These are phyloP conservation scores for Pteronotus mesoamericanus DNA, from an alignment of 2,797 vertebrate species.

Conservation along the genomic window DNA sequence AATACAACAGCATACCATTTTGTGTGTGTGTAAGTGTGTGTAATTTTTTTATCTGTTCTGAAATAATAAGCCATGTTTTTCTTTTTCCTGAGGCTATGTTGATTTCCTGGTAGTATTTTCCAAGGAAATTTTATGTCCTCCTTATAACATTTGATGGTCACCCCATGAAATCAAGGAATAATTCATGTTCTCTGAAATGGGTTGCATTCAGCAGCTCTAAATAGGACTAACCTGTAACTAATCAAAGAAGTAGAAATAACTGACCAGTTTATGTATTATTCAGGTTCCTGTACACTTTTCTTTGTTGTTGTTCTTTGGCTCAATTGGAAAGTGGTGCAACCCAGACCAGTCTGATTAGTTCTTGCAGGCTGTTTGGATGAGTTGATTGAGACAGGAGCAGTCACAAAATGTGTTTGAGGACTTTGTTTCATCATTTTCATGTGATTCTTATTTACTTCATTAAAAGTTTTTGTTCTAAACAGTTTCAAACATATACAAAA, in stretches of 20 bases:
- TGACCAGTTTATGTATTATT: not conserved
- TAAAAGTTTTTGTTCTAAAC: not conserved
- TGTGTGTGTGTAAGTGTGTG: not conserved
- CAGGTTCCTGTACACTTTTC: not conserved
- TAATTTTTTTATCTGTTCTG: constrained; percentile 14
- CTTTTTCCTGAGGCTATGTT: not conserved
- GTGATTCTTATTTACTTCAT: not conserved
- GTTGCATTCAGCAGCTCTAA: not conserved
- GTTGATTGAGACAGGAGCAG: not conserved
- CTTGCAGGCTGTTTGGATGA: not conserved
- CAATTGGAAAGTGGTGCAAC: not conserved
- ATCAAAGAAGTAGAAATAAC: constrained; percentile 16
- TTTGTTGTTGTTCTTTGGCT: not conserved
- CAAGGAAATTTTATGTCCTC: constrained; percentile 28
- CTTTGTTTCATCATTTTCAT: not conserved
- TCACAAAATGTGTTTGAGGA: not conserved
- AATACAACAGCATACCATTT: not conserved
- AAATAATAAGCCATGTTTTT: constrained; percentile 25
- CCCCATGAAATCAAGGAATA: constrained; percentile 19
- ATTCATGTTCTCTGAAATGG: not conserved
- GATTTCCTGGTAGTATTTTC: constrained; percentile 33
- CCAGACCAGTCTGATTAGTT: not conserved
- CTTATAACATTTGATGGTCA: constrained; percentile 16
- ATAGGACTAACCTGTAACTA: not conserved
- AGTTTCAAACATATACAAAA: not conserved